Base-by-base conservation (phyloP, 2,113 vertebrate genomes). In the Chlamydotis undulata region DNA sequence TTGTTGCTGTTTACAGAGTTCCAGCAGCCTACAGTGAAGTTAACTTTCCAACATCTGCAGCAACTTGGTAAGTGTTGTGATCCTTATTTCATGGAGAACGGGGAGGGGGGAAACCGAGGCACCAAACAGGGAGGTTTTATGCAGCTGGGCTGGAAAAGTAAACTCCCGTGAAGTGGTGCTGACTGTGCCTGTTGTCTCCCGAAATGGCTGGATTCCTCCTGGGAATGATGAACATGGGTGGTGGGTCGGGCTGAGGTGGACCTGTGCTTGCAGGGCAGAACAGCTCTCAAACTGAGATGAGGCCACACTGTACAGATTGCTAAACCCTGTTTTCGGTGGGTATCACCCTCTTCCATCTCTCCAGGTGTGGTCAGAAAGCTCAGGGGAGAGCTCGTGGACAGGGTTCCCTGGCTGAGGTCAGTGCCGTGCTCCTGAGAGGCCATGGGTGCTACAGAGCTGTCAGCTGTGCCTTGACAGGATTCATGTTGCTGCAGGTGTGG, bases 151-250 rank as follows among this genome's bases (percentile, higher is more conserved):
- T 78, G 24, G 57, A 41, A 43, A 60, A 39, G 55, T 35, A 43
- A 83, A 63, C n/a, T 82, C 37, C 24, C 1, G 2, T 41, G 55
- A 64, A 49, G 14, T 12, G 52, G 22, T 75, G 57, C 31, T 52
- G 67, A 14, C 37, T 18, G 6, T 18, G 19, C 9, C 9, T 8
- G 13, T 52, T 18, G 11, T 43, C 57, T 53, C n/a, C 31, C 25
- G 28, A 49, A 19, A 9, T 10, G 43, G 39, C 60, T 50, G 50
- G 29, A 31, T 39, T n/a, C 39, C 33, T 65, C 57, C 79, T 47
- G 52, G 9, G 22, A 33, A 19, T 0, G 5, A 29, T 37, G 50
- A 68, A 43, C 1, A 0, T 26, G 24, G 21, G 19, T 47, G 67
- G 75, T 14, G 35, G 52, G 33, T 78, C 31, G 18, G 45, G 12